phyloP scores from a whole-genome alignment of 2,113 vertebrate species.

The Colius striatus region DNA sequence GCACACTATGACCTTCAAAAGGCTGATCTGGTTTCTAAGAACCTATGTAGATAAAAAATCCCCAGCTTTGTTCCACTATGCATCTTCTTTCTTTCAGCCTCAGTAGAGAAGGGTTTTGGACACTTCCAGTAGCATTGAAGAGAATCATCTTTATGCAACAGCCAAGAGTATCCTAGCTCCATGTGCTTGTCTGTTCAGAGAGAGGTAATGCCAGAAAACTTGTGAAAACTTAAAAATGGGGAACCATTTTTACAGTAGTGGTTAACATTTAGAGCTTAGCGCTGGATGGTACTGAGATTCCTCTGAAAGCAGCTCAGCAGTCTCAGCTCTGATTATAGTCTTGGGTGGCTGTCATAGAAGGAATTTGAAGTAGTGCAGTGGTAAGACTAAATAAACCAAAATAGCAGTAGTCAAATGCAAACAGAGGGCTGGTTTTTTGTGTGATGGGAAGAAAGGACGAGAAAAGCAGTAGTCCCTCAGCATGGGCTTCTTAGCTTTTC shows the following conservation, averaged over 20 bases:
- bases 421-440: not conserved
- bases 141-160: not conserved
- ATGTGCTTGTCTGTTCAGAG: not conserved
- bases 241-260: constrained; percentile 24
- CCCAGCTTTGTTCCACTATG: not conserved
- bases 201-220: constrained; percentile 7
- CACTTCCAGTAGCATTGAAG: not conserved
- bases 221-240: not conserved
- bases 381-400: not conserved
- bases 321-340: not conserved
- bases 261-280: not conserved
- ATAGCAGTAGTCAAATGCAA: not conserved
- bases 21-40: not conserved
- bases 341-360: not conserved
- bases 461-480: not conserved
- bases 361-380: not conserved
- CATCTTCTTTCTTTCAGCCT: not conserved
- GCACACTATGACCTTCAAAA: not conserved
- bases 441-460: not conserved
- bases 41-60: not conserved
- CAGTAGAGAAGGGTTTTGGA: not conserved
- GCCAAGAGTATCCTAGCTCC: not conserved
- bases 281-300: not conserved
- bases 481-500: not conserved
- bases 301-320: constrained; percentile 14